Conservation (phyloP, 1,140 invertebrate genomes). For the Pachyrhynchus sulphureomaculatus region DNA sequence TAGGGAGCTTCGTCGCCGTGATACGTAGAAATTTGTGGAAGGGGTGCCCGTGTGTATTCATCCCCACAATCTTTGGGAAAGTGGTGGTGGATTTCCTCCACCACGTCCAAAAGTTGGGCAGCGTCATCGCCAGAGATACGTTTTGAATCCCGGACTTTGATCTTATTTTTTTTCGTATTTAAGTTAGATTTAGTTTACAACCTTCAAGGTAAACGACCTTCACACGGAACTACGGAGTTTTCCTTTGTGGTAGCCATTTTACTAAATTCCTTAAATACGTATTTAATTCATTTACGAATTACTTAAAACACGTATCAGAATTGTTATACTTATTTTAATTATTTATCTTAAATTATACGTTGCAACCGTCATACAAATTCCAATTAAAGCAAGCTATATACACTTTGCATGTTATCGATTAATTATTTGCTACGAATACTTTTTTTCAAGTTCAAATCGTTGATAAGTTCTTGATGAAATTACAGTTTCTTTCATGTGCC, state of each 20-base stretch:
- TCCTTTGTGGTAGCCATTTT: slow-evolving; percentile 4
- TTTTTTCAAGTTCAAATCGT: too few relatives aligned
- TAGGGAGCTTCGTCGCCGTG: slow-evolving; percentile 53
- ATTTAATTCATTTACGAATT: neutral
- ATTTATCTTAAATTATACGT: neutral
- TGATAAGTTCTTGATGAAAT: too few relatives aligned
- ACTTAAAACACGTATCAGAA: too few relatives aligned
- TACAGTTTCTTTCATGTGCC: too few relatives aligned
- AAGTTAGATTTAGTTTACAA: neutral
- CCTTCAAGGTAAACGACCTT: neutral
- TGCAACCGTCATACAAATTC: neutral
- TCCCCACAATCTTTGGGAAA: slow-evolving; percentile 51
- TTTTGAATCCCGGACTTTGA: slow-evolving; percentile 26
- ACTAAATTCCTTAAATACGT: neutral
- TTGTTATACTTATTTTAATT: too few relatives aligned
- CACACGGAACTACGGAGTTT: neutral
- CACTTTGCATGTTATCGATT: too few relatives aligned
- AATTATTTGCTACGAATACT: too few relatives aligned
- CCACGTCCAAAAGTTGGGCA: slow-evolving; percentile 42
- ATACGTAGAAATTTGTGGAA: slow-evolving; percentile 51
- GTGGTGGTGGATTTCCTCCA: slow-evolving; percentile 47
- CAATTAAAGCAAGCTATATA: too few relatives aligned
- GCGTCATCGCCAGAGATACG: slow-evolving; percentile 49
- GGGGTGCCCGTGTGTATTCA: slow-evolving; percentile 52
- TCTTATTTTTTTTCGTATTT: slow-evolving; percentile 1